phyloP scores from a whole-genome alignment of 2,797 vertebrate species.

The Takifugu rubripes region DNA sequence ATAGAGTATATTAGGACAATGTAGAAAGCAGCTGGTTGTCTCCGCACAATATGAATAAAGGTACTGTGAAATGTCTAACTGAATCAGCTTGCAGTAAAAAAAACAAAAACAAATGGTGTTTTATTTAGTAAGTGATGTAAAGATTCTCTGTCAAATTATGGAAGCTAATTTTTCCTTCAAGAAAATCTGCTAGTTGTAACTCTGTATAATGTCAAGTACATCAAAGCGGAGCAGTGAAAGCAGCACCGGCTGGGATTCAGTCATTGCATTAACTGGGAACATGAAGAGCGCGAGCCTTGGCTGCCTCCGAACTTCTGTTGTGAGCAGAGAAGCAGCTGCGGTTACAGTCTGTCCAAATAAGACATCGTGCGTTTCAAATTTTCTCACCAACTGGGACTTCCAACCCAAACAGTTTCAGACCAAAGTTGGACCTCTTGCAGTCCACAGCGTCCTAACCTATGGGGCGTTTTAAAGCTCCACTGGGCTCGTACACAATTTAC shows the following conservation, averaged over 20 bases:
- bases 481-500: slow-evolving; percentile 18
- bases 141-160: slow-evolving; percentile 10
- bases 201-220: neutral
- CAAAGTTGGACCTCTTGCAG: slow-evolving; percentile 22
- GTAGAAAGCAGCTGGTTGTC: slow-evolving; percentile 42
- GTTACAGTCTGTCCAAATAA: slow-evolving; percentile 43
- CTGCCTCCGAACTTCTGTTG: slow-evolving; percentile 32
- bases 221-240: neutral
- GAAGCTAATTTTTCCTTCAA: neutral
- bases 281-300: slow-evolving; percentile 5
- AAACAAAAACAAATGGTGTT: slow-evolving; percentile 16
- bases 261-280: slow-evolving; percentile 14
- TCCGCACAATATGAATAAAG: slow-evolving; percentile 38
- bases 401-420: slow-evolving; percentile 63
- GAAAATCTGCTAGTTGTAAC: neutral
- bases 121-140: slow-evolving; percentile 23
- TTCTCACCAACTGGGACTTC: slow-evolving; percentile 38
- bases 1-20: slow-evolving; percentile 42
- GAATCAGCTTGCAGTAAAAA: slow-evolving; percentile 27
- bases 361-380: slow-evolving; percentile 35
- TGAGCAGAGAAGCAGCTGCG: slow-evolving; percentile 30
- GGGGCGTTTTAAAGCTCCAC: slow-evolving; percentile 12
- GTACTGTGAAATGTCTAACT: slow-evolving; percentile 28
- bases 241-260: slow-evolving; percentile 1
- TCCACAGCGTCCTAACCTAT: neutral